Percentiles rank a stretch among this genome's conserved stretches.
phyloP scores from a whole-genome alignment of 1,140 invertebrate species.

The Contarinia nasturtii region DNA sequence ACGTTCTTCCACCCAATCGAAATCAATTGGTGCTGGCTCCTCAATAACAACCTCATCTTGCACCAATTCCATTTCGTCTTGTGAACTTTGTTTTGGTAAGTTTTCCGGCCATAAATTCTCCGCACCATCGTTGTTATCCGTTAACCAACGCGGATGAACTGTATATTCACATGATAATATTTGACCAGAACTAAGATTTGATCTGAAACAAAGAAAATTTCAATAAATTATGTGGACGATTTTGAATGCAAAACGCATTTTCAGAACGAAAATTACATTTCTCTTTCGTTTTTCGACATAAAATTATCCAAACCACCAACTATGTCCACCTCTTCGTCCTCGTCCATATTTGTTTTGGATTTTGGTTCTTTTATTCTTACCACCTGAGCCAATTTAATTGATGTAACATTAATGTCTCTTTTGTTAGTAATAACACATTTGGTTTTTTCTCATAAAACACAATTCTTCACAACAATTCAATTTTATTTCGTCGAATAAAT shows the following conservation, averaged over 20 bases:
- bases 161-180: constrained; percentile 35
- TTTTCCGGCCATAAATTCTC: background rate
- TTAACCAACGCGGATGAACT: constrained; percentile 42
- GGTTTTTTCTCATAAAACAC: too few relatives aligned
- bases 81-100: background rate
- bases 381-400: too few relatives aligned
- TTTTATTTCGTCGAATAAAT: too few relatives aligned
- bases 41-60: constrained; percentile 1
- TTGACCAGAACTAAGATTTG: constrained; percentile 10
- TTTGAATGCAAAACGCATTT: background rate
- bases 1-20: background rate
- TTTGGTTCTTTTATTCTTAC: too few relatives aligned
- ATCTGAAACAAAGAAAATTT: constrained; percentile 1
- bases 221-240: constrained; percentile 9
- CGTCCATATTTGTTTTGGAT: constrained; percentile 4
- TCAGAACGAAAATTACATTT: constrained; percentile 18
- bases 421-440: too few relatives aligned
- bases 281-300: constrained; percentile 11
- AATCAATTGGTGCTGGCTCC: constrained; percentile 1
- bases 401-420: too few relatives aligned
- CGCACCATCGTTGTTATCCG: constrained; percentile 28
- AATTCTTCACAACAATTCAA: too few relatives aligned
- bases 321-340: constrained; percentile 24
- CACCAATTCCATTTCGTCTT: background rate
- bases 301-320: constrained; percentile 20